Evolutionary conservation across 1,140 invertebrate genomes (phyloP).

Genomic region (Polypedilum vanderplanki): DNA sequence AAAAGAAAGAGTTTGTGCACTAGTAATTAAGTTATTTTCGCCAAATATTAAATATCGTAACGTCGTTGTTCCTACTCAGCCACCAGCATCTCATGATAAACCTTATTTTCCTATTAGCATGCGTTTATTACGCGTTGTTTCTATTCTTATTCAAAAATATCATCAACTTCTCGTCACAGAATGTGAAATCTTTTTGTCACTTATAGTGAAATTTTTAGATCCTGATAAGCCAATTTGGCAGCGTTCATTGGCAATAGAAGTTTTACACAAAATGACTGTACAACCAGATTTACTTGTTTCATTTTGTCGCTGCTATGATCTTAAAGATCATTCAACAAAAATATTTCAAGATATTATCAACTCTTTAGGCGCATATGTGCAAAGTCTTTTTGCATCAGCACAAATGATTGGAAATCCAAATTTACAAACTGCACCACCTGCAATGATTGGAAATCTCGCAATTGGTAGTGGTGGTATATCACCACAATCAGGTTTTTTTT

Average conservation of each 20-base stretch:
- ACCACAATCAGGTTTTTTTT: slow-evolving; percentile 87
- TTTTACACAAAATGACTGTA: slow-evolving; percentile 87
- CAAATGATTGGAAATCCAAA: slow-evolving; percentile 36
- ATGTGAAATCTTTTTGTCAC: slow-evolving; percentile 95
- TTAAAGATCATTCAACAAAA: slow-evolving; percentile 87
- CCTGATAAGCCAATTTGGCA: slow-evolving; percentile 96
- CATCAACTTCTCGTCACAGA: slow-evolving; percentile 89
- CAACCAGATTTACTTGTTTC: slow-evolving; percentile 81
- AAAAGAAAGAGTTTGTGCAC: slow-evolving; percentile 93
- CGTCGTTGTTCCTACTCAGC: slow-evolving; percentile 46
- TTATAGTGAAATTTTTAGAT: slow-evolving; percentile 95
- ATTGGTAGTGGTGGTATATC: slow-evolving; percentile 69
- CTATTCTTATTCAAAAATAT: slow-evolving; percentile 89
- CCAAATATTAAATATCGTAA: slow-evolving; percentile 89
- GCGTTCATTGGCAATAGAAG: slow-evolving; percentile 86
- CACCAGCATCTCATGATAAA: slow-evolving; percentile 69
- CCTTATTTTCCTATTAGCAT: slow-evolving; percentile 97
- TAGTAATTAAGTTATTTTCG: slow-evolving; percentile 96
- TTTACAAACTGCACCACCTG: slow-evolving; percentile 35
- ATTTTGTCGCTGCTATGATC: slow-evolving; percentile 91
- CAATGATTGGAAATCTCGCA: slow-evolving; percentile 58
- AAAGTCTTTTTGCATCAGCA: slow-evolving; percentile 76
- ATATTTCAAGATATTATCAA: slow-evolving; percentile 94
- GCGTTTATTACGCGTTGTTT: slow-evolving; percentile 85
- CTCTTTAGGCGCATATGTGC: slow-evolving; percentile 89